Base-by-base conservation (phyloP, 2,113 vertebrate genomes). In the Gallinago paraguaiae region DNA sequence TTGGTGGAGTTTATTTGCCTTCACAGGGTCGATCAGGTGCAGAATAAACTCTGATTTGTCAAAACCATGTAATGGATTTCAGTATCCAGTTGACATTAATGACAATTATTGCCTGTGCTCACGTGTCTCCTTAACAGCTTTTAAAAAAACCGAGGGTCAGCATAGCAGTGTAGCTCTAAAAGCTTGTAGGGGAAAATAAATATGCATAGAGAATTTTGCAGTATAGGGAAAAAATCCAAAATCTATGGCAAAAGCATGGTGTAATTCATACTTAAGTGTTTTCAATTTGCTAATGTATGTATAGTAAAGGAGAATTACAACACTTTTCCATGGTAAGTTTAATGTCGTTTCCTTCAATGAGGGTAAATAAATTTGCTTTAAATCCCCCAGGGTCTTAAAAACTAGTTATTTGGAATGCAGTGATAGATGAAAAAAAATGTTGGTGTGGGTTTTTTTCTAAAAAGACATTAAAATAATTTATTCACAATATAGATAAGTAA, bases 311-410 rank as follows among this genome's bases (percentile, higher is more conserved):
- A 71, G 87, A 95, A 91, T 86, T 88, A 46, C 63, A 84, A 69
- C 57, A 65, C 72, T 81, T 91, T 88, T 90, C 77, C 43, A 2
- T 43, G 60, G 30, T 54, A 76, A 93, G 70, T 93, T 95, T 83
- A 94, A 93, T 90, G 80, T 93, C 0, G 0, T 94, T 96, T 88
- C 79, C 81, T 93, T 88, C 93, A 88, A 39, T 45, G 50, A 95
- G 75, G 82, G 64, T 87, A 96, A 96, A 97, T 96, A 95, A 93
- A 95, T 95, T 94, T 96, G 56, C 88, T 95, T 92, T 81, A 74
- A 88, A 92, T 92, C 75, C 90, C 65, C 53, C 31, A 50, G 90
- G 45, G 88, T 70, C 68, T 93, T 87, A 75, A 88, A 75, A 93
- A 31, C 35, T 57, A 50, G 69, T 78, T 93, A 64, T 88, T 93